A percentile compares a stretch with the other conserved stretches of the same genome.
Conservation (phyloP, 2,113 vertebrate species). For the Acrocephalus arundinaceus region DNA sequence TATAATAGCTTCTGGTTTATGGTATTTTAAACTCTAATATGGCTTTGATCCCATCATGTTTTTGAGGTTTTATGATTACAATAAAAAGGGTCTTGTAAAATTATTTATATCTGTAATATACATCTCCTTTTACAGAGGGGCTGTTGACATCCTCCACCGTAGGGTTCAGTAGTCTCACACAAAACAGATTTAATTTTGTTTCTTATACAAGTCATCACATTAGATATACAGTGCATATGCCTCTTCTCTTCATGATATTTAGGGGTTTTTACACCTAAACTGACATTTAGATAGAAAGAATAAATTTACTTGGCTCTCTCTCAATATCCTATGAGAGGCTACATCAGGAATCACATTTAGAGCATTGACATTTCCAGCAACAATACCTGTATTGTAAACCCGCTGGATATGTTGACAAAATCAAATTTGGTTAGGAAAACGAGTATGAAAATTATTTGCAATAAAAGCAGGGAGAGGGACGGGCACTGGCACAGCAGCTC, state of each 20-base stretch:
- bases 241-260: not conserved
- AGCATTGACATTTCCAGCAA: conserved; percentile 45
- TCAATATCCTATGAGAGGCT: conserved; percentile 6
- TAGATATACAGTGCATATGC: not conserved
- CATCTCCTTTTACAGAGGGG: not conserved
- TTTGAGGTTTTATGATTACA: not conserved
- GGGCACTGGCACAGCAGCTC: not conserved
- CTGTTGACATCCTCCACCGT: not conserved
- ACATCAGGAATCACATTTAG: not conserved
- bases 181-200: not conserved
- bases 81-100: not conserved
- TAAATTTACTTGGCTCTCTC: conserved; percentile 26
- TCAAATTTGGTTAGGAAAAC: not conserved
- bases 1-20: not conserved
- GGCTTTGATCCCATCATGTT: not conserved
- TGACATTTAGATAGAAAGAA: conserved; percentile 49
- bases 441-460: not conserved
- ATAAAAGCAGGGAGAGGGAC: not conserved
- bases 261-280: not conserved
- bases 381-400: not conserved
- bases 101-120: not conserved
- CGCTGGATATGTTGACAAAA: conserved; percentile 1
- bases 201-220: not conserved
- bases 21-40: not conserved
- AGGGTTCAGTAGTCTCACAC: not conserved